Percentiles rank a stretch among this genome's conserved stretches.
These are phyloP conservation scores for Malaclemys terrapin DNA, from an alignment of 2,113 vertebrate genomes.

Conservation along the genomic window DNA sequence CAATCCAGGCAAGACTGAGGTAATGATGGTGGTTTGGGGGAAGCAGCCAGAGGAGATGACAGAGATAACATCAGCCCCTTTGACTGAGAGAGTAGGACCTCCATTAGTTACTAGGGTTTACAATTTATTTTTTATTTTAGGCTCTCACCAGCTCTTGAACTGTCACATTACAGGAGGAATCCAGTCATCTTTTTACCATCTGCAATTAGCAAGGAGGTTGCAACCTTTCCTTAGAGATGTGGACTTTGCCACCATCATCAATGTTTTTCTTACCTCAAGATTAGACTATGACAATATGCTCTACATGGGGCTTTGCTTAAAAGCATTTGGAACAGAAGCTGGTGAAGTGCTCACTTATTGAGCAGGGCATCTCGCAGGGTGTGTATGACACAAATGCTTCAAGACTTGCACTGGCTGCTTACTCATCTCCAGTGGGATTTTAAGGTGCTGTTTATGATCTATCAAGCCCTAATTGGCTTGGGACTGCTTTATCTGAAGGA, in stretches of 20 bases:
- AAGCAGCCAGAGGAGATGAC: background rate
- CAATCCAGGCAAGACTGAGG: background rate
- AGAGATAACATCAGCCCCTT: background rate
- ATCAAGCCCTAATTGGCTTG: too few relatives aligned
- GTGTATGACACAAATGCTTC: background rate
- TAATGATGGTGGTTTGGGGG: background rate
- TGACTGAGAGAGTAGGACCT: background rate
- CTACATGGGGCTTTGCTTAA: background rate
- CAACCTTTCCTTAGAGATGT: background rate
- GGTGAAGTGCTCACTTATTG: background rate
- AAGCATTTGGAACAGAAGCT: background rate
- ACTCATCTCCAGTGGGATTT: background rate
- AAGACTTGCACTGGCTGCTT: background rate
- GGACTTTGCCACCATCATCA: background rate
- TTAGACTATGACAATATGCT: background rate
- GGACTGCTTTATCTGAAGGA: background rate
- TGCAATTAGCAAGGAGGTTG: background rate
- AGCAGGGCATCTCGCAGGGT: background rate
- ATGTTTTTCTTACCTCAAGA: background rate
- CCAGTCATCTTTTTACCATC: background rate
- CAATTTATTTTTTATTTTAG: background rate
- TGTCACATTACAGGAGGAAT: background rate
- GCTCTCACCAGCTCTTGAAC: background rate
- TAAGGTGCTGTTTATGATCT: background rate
- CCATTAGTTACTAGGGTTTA: background rate